phyloP scores from a whole-genome alignment of 1,140 invertebrate genomes.

The Caenorhabditis tropicalis region DNA sequence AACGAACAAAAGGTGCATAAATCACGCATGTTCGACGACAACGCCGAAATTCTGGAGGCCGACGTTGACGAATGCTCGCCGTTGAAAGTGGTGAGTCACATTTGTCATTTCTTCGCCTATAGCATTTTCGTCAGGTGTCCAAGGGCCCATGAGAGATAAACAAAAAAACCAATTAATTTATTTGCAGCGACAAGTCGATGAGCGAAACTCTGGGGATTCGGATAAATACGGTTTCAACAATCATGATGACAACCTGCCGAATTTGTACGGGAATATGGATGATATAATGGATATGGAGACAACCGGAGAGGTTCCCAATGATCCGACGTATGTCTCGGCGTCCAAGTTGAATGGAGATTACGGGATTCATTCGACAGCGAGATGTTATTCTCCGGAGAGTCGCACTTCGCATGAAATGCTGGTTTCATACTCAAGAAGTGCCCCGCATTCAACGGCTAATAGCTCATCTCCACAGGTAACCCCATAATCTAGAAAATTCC shows the following conservation, averaged over 20 bases:
- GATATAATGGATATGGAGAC: conserved; percentile 33
- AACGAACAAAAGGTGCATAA: conserved; percentile 60
- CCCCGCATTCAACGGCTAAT: neutral
- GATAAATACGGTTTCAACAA: conserved; percentile 46
- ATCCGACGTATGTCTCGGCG: conserved; percentile 37
- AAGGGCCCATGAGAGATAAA: neutral
- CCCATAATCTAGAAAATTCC: neutral
- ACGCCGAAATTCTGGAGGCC: conserved; percentile 36
- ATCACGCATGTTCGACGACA: conserved; percentile 47
- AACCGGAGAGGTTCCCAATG: neutral
- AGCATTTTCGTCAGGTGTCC: conserved; percentile 7
- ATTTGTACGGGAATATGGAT: conserved; percentile 50
- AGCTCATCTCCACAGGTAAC: conserved; percentile 42
- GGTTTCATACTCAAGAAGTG: conserved; percentile 28
- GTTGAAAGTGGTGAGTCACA: conserved; percentile 45
- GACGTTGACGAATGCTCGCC: conserved; percentile 52
- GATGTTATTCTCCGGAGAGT: conserved; percentile 52
- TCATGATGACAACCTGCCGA: conserved; percentile 36
- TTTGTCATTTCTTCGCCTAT: conserved; percentile 28
- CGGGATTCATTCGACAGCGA: conserved; percentile 14
- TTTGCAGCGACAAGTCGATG: conserved; percentile 42
- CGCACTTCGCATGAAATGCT: conserved; percentile 50
- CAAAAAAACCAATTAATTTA: conserved; percentile 37
- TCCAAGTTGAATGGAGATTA: conserved; percentile 31
- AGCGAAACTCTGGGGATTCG: conserved; percentile 21